Conservation (phyloP, 2,113 vertebrate species). For the Phodopus roborovskii region DNA sequence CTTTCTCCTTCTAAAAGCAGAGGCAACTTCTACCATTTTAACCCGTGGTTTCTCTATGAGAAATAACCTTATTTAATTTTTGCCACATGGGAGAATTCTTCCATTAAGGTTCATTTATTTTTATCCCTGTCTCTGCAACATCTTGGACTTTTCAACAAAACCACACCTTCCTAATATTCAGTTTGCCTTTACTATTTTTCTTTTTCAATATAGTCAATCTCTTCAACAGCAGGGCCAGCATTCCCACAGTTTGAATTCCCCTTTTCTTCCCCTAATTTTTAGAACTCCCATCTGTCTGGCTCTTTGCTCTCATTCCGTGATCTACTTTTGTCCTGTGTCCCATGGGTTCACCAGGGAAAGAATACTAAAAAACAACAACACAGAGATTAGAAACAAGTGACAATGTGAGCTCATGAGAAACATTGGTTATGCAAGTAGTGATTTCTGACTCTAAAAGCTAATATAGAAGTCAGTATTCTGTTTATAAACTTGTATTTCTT, state of each 20-base stretch:
- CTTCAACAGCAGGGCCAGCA: neutral
- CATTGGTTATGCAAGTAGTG: neutral
- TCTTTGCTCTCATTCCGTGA: neutral
- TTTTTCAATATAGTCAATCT: neutral
- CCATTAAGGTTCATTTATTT: neutral
- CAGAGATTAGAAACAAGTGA: neutral
- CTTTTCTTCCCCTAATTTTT: accelerated
- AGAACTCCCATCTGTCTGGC: neutral
- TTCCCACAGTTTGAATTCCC: neutral
- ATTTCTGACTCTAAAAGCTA: neutral
- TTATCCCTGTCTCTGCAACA: neutral
- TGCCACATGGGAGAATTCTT: neutral
- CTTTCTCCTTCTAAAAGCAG: neutral
- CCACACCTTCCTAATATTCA: neutral
- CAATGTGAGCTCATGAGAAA: neutral
- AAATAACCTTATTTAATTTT: neutral
- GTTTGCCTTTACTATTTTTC: neutral
- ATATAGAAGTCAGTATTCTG: neutral
- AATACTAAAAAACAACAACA: neutral
- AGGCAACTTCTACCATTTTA: neutral
- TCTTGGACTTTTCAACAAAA: neutral
- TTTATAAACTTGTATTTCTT: neutral
- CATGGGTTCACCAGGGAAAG: neutral
- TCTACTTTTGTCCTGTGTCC: neutral
- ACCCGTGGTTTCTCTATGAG: neutral